Evolutionary conservation across 1,140 invertebrate species (phyloP).

Genomic region (Phenacoccus solenopsis): DNA sequence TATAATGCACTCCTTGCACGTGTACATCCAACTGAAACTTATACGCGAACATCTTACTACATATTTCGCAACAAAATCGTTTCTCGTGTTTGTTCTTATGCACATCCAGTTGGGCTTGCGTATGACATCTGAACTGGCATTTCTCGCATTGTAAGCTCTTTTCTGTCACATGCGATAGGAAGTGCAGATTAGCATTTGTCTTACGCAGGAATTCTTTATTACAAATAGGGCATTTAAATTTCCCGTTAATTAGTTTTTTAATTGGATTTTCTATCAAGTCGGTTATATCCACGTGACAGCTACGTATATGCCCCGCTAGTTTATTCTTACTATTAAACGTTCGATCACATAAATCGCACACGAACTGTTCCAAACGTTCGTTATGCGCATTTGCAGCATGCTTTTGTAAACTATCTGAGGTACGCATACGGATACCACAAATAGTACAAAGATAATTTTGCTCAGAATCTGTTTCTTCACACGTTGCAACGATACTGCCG

Average conservation of each 20-base stretch:
- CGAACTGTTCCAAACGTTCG: constrained; percentile 14
- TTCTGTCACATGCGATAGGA: constrained; percentile 19
- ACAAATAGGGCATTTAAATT: constrained; percentile 19
- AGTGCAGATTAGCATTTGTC: constrained; percentile 19
- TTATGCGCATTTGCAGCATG: background rate
- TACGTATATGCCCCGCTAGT: constrained; percentile 14
- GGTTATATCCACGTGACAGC: background rate
- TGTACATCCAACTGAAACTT: constrained; percentile 28
- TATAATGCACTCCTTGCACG: constrained; percentile 30
- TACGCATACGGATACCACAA: background rate
- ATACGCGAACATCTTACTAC: constrained; percentile 22
- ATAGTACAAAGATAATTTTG: background rate
- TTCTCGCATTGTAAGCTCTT: background rate
- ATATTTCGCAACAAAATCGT: constrained; percentile 22
- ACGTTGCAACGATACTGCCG: background rate
- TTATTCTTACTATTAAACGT: constrained; percentile 38
- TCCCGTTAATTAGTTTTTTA: background rate
- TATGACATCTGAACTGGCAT: constrained; percentile 20
- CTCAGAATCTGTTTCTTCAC: background rate
- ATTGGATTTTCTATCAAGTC: background rate
- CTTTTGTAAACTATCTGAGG: background rate
- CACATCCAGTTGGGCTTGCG: constrained; percentile 18
- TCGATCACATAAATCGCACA: constrained; percentile 40
- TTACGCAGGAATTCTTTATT: constrained; percentile 20
- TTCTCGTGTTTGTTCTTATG: constrained; percentile 24